Conservation (phyloP, 2,113 vertebrate genomes). For the Raja brachyura region DNA sequence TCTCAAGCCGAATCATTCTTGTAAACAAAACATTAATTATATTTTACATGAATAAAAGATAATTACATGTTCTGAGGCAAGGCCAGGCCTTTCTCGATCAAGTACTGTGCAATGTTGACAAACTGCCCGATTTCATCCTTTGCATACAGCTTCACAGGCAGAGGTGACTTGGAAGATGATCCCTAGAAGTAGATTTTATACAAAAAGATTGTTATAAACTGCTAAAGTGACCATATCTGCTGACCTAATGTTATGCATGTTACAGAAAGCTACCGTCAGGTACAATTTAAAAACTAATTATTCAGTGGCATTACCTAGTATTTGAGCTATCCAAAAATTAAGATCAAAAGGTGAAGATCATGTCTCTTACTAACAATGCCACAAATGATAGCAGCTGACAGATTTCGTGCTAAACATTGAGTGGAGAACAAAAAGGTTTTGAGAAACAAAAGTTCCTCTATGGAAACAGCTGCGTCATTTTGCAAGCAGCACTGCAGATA, state of each 20-base stretch:
- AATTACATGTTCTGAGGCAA: conserved; percentile 65
- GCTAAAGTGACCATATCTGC: background rate
- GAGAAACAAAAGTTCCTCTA: no score
- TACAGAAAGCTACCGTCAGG: no score
- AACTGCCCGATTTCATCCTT: conserved; percentile 59
- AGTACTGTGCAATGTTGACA: conserved; percentile 70
- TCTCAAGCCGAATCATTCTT: background rate
- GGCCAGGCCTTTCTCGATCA: conserved; percentile 76
- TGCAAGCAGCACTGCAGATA: no score
- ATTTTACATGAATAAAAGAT: background rate
- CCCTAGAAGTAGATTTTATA: conserved; percentile 54
- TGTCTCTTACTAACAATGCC: background rate
- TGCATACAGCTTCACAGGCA: conserved; percentile 68
- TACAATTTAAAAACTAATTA: background rate
- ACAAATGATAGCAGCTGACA: background rate
- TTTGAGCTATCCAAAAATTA: background rate
- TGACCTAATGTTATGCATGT: background rate
- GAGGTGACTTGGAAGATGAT: conserved; percentile 48
- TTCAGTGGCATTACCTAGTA: background rate
- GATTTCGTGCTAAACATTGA: background rate
- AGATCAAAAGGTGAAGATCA: background rate
- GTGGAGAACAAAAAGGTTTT: no score
- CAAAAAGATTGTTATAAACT: background rate
- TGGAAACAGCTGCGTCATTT: no score
- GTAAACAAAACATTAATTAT: background rate